Evolutionary conservation across 2,113 vertebrate species (phyloP).

Genomic region (Struthidea cinerea): DNA sequence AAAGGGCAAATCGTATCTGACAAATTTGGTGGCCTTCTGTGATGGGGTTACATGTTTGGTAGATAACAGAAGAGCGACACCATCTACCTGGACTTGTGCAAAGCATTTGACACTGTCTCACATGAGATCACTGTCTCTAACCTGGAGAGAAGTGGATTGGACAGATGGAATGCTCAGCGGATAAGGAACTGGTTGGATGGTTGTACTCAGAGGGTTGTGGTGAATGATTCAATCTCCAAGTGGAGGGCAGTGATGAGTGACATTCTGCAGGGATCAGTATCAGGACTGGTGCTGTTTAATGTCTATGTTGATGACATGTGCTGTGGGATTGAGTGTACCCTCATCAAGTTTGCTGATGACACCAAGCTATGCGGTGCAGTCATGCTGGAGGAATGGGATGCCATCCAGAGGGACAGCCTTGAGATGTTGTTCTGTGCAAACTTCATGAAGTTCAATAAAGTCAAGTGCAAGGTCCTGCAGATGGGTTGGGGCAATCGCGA

Average conservation of each 20-base stretch:
- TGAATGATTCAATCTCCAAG: not conserved
- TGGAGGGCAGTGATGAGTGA: not conserved
- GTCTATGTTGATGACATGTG: not conserved
- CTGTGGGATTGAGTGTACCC: not conserved
- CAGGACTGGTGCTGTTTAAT: not conserved
- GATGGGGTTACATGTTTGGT: not conserved
- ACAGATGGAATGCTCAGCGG: not conserved
- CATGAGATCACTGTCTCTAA: not conserved
- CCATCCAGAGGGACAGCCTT: not conserved
- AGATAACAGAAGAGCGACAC: not conserved
- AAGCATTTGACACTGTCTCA: not conserved
- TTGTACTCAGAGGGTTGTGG: not conserved
- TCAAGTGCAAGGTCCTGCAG: not conserved
- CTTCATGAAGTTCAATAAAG: not conserved
- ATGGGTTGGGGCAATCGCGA: not conserved
- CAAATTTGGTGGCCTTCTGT: not conserved
- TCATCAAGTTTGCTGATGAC: not conserved
- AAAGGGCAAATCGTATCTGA: rapidly evolving
- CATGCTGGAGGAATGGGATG: not conserved
- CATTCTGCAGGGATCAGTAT: not conserved
- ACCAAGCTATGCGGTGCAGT: not conserved
- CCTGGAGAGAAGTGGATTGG: not conserved
- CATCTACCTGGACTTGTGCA: not conserved
- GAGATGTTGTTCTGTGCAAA: not conserved
- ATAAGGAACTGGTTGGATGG: not conserved